phyloP scores from a whole-genome alignment of 2,888 invertebrate species.

The Apeira syringaria region DNA sequence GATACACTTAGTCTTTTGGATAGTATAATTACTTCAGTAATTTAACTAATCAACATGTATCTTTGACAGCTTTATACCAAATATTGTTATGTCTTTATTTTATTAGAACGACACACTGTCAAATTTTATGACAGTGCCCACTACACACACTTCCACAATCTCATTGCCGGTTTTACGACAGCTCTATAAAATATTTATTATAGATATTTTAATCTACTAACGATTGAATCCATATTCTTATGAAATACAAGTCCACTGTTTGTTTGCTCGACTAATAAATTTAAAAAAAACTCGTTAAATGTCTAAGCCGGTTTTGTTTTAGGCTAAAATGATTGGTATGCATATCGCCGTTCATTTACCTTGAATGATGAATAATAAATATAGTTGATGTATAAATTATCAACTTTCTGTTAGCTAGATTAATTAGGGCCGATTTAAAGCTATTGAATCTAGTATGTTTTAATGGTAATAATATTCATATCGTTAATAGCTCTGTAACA shows the following conservation, averaged over 20 bases:
- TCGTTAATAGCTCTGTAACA: conserved; percentile 36
- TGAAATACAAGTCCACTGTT: conserved; percentile 64
- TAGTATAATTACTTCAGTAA: too few relatives aligned
- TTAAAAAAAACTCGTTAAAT: conserved; percentile 57
- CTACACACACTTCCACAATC: conserved; percentile 54
- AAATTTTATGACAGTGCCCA: conserved; percentile 65
- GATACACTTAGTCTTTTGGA: too few relatives aligned
- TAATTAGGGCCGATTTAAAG: conserved; percentile 59
- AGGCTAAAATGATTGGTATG: conserved; percentile 68
- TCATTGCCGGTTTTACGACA: conserved; percentile 63
- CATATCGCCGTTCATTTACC: conserved; percentile 71
- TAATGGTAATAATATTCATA: conserved; percentile 51
- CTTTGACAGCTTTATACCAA: conserved; percentile 30
- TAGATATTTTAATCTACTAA: conserved; percentile 68
- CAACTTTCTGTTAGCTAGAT: conserved; percentile 65
- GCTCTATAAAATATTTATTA: conserved; percentile 74
- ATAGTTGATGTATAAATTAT: conserved; percentile 61
- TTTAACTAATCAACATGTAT: conserved; percentile 32
- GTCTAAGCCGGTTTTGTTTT: conserved; percentile 61
- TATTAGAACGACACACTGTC: conserved; percentile 66
- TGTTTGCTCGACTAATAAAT: conserved; percentile 63
- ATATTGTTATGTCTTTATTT: conserved; percentile 44
- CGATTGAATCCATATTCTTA: conserved; percentile 73
- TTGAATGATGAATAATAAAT: conserved; percentile 76
- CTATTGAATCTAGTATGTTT: conserved; percentile 55